Evolutionary conservation across 2,888 invertebrate genomes (phyloP).

Genomic region (Parnassius apollo): DNA sequence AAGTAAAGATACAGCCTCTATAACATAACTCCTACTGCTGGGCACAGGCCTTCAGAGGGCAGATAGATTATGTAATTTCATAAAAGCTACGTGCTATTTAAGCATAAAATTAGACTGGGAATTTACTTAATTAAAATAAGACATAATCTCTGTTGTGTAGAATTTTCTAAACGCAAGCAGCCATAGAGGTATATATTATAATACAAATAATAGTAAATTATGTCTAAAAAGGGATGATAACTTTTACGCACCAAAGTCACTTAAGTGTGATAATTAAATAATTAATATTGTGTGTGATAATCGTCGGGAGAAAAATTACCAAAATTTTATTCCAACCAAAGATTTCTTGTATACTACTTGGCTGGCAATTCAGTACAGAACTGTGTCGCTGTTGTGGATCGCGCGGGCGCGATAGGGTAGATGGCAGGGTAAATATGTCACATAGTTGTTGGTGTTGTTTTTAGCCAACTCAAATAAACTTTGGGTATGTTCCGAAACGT

Average conservation of each 20-base stretch:
- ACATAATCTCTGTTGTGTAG: neutral
- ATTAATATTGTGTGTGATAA: neutral
- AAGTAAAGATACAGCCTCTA: neutral
- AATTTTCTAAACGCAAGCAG: neutral
- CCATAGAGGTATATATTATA: conserved; percentile 10
- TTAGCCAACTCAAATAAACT: too few relatives aligned
- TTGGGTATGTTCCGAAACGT: too few relatives aligned
- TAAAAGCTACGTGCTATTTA: neutral
- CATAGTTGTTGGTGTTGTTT: too few relatives aligned
- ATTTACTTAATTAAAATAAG: neutral
- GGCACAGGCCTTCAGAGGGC: neutral
- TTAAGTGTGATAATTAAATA: neutral
- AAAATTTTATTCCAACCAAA: neutral
- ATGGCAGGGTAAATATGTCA: too few relatives aligned
- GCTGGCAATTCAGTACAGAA: neutral
- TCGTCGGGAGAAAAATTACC: neutral
- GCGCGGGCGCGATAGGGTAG: too few relatives aligned
- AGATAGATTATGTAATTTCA: neutral
- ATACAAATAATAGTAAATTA: neutral
- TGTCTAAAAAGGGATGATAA: neutral
- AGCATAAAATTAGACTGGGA: neutral
- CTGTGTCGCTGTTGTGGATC: neutral
- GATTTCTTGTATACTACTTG: neutral
- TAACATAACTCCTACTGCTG: too few relatives aligned
- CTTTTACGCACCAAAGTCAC: conserved; percentile 2